Base-by-base conservation (phyloP, 1,140 invertebrate species). In the Bombus fervidus region DNA sequence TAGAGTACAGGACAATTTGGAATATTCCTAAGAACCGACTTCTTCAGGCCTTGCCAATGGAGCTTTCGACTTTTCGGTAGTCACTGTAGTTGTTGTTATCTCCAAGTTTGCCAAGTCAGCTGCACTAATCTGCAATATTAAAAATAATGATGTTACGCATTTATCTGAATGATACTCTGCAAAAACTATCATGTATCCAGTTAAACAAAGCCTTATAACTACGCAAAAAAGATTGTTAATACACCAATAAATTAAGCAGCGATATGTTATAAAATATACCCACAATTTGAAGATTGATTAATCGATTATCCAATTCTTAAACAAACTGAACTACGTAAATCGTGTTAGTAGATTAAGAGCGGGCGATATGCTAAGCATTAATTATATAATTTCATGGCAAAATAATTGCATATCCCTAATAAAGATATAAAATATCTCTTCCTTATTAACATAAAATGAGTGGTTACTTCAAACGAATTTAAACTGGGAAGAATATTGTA, bases 1-100 rank as follows among this genome's bases (percentile, higher is more conserved):
- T 80, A 85, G 77, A 31, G 25, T 81, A 82, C 71, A 79, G 62
- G 77, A 64, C 53, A 72, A 85, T 89, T 85, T 75, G 81, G 71
- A 87, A 81, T 82, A 87, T 79, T 88, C 74, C 89, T 95, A 95
- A 87, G 95, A 95, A 75, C 93, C 93, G 64, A 95, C 94, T 87
- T 95, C 94, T 86, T 95, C 95, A 71, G 95, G 47, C 47, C 47
- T 94, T 41, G 94, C 93, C 83, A 95, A 91, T 41, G 95, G 94
- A 66, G 94, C 93, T 87, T 95, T 95, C 2, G 95, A 94, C 68
- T 94, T 95, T 91, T 95, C 95, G 15, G 94, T 95, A 66, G 94
- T 95, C 15, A 95, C 94, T n/a, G 93, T 95, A n/a, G 94, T 95
- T 41, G 94, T 95, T 59, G 94, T 94, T 12, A 95, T 93, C 81